Conservation (phyloP, 92 coral and sea anemone genomes). For the Meandrina meandrites region DNA sequence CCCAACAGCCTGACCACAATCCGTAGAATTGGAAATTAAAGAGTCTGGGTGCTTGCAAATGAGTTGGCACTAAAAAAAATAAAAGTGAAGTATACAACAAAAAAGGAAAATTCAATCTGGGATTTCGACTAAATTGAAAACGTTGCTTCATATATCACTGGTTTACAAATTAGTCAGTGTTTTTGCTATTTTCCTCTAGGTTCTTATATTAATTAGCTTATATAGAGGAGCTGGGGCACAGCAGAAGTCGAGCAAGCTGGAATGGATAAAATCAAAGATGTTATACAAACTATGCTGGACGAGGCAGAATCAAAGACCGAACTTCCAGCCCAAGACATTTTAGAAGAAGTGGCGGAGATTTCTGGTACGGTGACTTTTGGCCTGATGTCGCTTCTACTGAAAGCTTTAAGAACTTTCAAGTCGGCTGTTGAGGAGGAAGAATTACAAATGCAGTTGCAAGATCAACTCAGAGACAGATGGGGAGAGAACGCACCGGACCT, state of each 20-base stretch:
- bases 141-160: background rate
- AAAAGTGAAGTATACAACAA: no score
- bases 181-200: background rate
- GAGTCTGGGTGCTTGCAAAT: no score
- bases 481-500: slow-evolving; percentile 23
- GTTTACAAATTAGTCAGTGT: background rate
- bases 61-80: no score
- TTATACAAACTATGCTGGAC: background rate
- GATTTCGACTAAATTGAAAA: no score
- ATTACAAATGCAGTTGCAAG: slow-evolving; percentile 30
- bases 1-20: background rate
- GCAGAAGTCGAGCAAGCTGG: background rate
- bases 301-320: background rate
- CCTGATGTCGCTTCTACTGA: background rate
- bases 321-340: background rate
- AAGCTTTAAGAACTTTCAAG: background rate
- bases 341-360: slow-evolving; percentile 14
- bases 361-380: slow-evolving; percentile 11
- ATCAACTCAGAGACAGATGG: slow-evolving; percentile 24
- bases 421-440: slow-evolving; percentile 12
- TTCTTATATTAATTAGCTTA: no score
- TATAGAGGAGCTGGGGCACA: background rate
- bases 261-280: slow-evolving; percentile 25
- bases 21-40: no score
- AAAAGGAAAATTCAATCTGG: no score